A percentile compares a stretch with the other conserved stretches of the same genome.
Evolutionary conservation across 2,888 invertebrate genomes (phyloP).

Genomic region (Drosophila paucipuncta): DNA sequence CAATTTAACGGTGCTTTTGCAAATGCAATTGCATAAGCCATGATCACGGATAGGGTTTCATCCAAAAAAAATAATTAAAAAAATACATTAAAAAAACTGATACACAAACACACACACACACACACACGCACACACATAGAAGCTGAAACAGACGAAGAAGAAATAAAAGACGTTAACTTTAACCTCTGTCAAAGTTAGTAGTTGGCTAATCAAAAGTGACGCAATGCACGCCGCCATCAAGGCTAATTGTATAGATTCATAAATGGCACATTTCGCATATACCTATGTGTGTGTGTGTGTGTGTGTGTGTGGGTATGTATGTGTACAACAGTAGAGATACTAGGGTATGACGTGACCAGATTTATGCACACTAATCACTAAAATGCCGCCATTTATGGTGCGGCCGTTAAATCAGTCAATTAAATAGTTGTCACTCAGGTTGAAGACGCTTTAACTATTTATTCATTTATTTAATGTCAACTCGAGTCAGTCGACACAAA

Average conservation of each 20-base stretch:
- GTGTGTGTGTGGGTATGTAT: background rate
- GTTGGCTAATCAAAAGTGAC: background rate
- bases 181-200: background rate
- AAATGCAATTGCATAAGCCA: constrained; percentile 47
- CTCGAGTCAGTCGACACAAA: background rate
- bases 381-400: constrained; percentile 53
- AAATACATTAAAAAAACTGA: background rate
- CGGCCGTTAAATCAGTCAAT: constrained; percentile 9
- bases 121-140: background rate
- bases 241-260: background rate
- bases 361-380: constrained; percentile 30
- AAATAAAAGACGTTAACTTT: background rate
- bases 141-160: background rate
- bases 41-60: background rate
- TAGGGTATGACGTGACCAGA: background rate
- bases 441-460: background rate
- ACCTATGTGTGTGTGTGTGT: background rate
- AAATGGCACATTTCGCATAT: background rate
- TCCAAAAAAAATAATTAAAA: background rate
- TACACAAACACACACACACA: background rate
- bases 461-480: background rate
- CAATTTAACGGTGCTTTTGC: constrained; percentile 52
- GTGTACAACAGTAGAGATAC: background rate
- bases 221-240: background rate
- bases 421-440: background rate